A percentile compares a stretch with the other conserved stretches of the same genome.
Evolutionary conservation across 2,113 vertebrate species (phyloP).

Genomic region (Stictonetta naevosa): DNA sequence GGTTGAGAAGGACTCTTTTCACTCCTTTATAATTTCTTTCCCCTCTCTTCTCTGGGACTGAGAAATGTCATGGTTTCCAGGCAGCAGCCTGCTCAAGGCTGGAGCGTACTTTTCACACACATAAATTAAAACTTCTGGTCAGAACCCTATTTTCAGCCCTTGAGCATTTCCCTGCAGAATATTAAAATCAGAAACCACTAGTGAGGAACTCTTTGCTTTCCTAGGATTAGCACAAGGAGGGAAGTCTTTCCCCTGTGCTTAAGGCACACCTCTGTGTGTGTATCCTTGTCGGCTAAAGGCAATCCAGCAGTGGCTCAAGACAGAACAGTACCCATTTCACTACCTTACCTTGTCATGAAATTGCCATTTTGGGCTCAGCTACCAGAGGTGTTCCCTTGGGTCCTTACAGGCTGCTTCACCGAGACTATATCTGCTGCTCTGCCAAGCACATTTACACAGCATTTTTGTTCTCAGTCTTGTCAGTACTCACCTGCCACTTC

Average conservation of each 20-base stretch:
- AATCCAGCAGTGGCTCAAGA: not conserved
- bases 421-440: not conserved
- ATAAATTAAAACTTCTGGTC: accelerated
- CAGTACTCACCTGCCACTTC: not conserved
- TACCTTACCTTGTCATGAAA: not conserved
- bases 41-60: not conserved
- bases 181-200: not conserved
- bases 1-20: not conserved
- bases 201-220: not conserved
- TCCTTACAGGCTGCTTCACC: not conserved
- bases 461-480: not conserved
- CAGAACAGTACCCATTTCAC: not conserved
- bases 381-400: not conserved
- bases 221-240: not conserved
- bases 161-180: not conserved
- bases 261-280: not conserved
- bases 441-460: not conserved
- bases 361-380: not conserved
- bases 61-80: not conserved
- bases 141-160: not conserved
- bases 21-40: not conserved
- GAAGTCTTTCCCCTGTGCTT: accelerated
- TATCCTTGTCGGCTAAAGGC: not conserved
- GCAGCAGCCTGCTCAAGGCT: not conserved
- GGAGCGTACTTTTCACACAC: not conserved